These are phyloP conservation scores for Onychostruthus taczanowskii DNA, from an alignment of 2,113 vertebrate genomes.

Conservation along the genomic window DNA sequence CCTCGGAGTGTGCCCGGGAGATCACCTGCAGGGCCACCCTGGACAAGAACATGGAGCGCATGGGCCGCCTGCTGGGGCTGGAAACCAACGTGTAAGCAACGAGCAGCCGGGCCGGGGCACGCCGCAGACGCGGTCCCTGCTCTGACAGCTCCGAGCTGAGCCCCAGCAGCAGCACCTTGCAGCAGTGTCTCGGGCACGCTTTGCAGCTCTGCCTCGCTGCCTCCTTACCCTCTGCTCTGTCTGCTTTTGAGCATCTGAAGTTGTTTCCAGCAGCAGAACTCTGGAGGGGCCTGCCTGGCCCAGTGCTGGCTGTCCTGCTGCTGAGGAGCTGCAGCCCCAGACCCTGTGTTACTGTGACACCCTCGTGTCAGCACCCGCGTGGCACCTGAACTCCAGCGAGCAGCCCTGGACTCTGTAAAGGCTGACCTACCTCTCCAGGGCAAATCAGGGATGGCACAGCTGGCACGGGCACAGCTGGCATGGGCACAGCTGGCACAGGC, in stretches of 20 bases:
- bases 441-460: fast-evolving
- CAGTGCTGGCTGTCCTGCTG: fast-evolving
- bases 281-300: fast-evolving
- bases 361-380: background rate
- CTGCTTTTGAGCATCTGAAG: background rate
- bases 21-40: constrained; percentile 92
- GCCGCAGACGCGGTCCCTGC: too few relatives aligned
- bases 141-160: background rate
- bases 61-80: constrained; percentile 91
- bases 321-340: background rate
- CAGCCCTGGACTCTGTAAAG: background rate
- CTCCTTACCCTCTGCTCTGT: background rate
- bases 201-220: background rate
- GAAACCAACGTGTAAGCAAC: constrained; percentile 89
- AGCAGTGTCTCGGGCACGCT: background rate
- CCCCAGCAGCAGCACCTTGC: background rate
- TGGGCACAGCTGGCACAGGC: background rate
- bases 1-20: constrained; percentile 83
- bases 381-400: background rate
- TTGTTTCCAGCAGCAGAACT: too few relatives aligned
- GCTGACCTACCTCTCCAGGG: background rate
- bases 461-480: background rate
- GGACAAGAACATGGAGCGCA: constrained; percentile 93
- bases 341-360: fast-evolving
- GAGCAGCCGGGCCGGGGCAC: too few relatives aligned